These are phyloP conservation scores for Phocides pigmalion DNA, from an alignment of 1,140 invertebrate genomes.

Conservation along the genomic window DNA sequence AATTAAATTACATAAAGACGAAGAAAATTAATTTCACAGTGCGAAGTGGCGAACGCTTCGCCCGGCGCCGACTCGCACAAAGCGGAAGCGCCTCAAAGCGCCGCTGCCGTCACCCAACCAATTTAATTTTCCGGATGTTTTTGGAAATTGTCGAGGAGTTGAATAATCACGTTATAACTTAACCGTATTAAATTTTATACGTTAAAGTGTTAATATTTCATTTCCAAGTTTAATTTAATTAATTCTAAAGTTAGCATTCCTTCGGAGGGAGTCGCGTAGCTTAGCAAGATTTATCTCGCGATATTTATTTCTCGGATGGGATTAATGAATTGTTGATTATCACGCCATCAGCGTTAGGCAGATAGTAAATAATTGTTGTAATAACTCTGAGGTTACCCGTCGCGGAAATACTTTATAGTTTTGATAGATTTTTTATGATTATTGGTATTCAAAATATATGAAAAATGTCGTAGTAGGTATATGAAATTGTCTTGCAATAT, in stretches of 20 bases:
- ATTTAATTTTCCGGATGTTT: conserved; percentile 82
- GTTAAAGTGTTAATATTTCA: conserved; percentile 85
- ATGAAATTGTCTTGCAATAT: too few relatives aligned
- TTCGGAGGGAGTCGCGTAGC: conserved; percentile 44
- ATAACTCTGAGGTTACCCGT: conserved; percentile 8
- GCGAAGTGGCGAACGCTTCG: conserved; percentile 69
- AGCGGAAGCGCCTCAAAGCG: conserved; percentile 73
- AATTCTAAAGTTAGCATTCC: conserved; percentile 74
- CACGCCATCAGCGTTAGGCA: conserved; percentile 30
- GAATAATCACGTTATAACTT: conserved; percentile 83
- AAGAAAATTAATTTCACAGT: conserved; percentile 83
- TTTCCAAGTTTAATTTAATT: conserved; percentile 85
- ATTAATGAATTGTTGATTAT: conserved; percentile 34
- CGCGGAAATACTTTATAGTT: neutral
- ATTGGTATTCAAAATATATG: too few relatives aligned
- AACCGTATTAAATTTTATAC: conserved; percentile 84
- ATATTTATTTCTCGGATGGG: conserved; percentile 40
- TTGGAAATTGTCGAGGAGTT: conserved; percentile 78
- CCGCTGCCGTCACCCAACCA: conserved; percentile 62
- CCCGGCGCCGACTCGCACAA: conserved; percentile 49
- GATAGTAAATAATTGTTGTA: conserved; percentile 33
- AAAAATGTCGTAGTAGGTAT: too few relatives aligned
- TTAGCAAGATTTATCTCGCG: conserved; percentile 56
- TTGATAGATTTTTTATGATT: neutral
- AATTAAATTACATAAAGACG: conserved; percentile 84